Base-by-base conservation (phyloP, 2,797 vertebrate genomes). In the Smutsia temminckii region DNA sequence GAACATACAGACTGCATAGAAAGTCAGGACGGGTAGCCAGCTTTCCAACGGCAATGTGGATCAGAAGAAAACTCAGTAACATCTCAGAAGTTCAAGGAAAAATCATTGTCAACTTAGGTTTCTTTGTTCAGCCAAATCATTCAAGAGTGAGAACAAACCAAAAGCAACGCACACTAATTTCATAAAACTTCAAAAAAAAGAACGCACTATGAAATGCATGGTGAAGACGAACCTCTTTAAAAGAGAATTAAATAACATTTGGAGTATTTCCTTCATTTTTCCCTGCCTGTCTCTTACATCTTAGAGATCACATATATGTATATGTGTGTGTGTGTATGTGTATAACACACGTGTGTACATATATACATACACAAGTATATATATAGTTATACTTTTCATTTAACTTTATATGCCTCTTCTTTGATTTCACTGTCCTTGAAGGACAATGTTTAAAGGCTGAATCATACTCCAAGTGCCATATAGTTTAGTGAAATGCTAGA, bases 371-470 rank as follows among this genome's bases (percentile, higher is more conserved):
- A 6, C 12, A 57, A 25, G 16, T 27, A 71, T 27, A 34, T 61
- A 51, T 34, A 12, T 6, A 92, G 27, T 66, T 16, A 2, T 25
- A 32, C 32, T 91, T 89, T 72, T 25, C 61, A 57, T 37, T 64
- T 85, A 78, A 18, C 55, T 37, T 75, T 29, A 61, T 21, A 17
- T 16, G 17, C 14, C 17, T 34, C 29, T 46, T 55, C 37, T 42
- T 84, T 84, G 78, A 53, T 95, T 85, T 88, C n/a, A 46, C 21
- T 75, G 59, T 55, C 11, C 40, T 87, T 46, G 79, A 90, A 63
- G 63, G 16, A 75, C 61, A 57, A 68, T 88, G 92, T 89, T 86
- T 84, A 80, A 92, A 91, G 61, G 32, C 40, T 72, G 59, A 91
- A 84, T 94, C 21, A 55, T 16, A 57, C 51, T 49, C 27, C 63